phyloP scores from a whole-genome alignment of 2,888 invertebrate species.

The Sympetrum striolatum region DNA sequence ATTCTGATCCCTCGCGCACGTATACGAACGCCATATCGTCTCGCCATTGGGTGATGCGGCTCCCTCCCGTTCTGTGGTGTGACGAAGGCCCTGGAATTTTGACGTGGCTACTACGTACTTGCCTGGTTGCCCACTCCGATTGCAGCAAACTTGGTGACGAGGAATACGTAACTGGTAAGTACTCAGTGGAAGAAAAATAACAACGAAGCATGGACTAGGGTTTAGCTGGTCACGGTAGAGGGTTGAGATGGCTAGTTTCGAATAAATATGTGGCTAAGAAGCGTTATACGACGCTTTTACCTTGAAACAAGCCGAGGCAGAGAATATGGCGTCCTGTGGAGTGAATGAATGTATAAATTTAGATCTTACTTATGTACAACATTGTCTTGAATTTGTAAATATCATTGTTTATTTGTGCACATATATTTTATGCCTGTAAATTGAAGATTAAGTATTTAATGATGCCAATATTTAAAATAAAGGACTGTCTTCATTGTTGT shows the following conservation, averaged over 20 bases:
- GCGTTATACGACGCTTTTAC: slow-evolving; percentile 58
- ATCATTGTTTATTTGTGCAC: neutral
- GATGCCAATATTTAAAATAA: neutral
- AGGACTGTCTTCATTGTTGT: slow-evolving; percentile 12
- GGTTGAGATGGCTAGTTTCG: slow-evolving; percentile 25
- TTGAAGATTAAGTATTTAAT: neutral
- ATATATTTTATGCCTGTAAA: neutral
- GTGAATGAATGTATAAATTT: slow-evolving; percentile 45
- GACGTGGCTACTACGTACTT: slow-evolving; percentile 93
- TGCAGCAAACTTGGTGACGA: slow-evolving; percentile 93
- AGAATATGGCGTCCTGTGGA: slow-evolving; percentile 61
- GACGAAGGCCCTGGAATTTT: slow-evolving; percentile 86
- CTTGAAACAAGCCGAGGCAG: slow-evolving; percentile 58
- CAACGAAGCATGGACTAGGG: slow-evolving; percentile 62
- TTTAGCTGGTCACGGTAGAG: slow-evolving; percentile 15
- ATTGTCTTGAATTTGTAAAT: neutral
- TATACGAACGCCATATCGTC: slow-evolving; percentile 27
- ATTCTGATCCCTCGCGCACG: slow-evolving; percentile 14
- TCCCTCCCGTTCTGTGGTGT: slow-evolving; percentile 77
- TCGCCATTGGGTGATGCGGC: slow-evolving; percentile 69
- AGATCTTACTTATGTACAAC: slow-evolving; percentile 2
- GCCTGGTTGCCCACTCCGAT: slow-evolving; percentile 92
- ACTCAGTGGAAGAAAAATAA: slow-evolving; percentile 72
- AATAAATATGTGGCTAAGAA: slow-evolving; percentile 32
- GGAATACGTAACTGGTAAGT: slow-evolving; percentile 94